phyloP scores from a whole-genome alignment of 2,797 vertebrate species.

The Gymnopithys bicolor region DNA sequence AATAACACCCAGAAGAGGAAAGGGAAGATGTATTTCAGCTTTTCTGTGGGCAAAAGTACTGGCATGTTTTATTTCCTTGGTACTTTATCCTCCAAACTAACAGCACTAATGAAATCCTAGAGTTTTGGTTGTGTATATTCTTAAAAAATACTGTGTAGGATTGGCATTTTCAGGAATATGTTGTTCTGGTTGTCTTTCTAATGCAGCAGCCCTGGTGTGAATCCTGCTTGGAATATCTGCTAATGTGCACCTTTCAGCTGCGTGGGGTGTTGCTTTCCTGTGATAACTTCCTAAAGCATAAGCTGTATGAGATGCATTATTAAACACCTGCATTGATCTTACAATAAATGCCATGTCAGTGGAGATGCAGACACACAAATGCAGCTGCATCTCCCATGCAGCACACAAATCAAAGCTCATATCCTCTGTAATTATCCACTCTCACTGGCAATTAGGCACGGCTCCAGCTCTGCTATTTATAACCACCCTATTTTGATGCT shows the following conservation, averaged over 20 bases:
- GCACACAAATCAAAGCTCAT: conserved; percentile 15
- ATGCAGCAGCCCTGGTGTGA: background rate
- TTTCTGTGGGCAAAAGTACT: background rate
- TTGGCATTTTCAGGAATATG: background rate
- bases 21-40: background rate
- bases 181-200: background rate
- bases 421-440: conserved; percentile 36
- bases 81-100: background rate
- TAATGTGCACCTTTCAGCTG: background rate
- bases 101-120: background rate
- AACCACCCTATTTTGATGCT: conserved; percentile 20
- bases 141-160: background rate
- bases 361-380: background rate
- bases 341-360: background rate
- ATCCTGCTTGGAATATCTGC: background rate
- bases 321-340: conserved; percentile 31
- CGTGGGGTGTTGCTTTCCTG: background rate
- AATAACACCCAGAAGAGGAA: background rate
- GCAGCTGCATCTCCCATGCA: background rate
- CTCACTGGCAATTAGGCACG: background rate
- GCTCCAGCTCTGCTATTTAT: conserved; percentile 6
- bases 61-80: background rate
- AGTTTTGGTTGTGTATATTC: background rate
- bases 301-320: background rate
- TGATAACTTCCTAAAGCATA: background rate